Percentiles rank a stretch among this genome's conserved stretches.
phyloP scores from a whole-genome alignment of 2,113 vertebrate genomes.

The Amblyornis subalaris region DNA sequence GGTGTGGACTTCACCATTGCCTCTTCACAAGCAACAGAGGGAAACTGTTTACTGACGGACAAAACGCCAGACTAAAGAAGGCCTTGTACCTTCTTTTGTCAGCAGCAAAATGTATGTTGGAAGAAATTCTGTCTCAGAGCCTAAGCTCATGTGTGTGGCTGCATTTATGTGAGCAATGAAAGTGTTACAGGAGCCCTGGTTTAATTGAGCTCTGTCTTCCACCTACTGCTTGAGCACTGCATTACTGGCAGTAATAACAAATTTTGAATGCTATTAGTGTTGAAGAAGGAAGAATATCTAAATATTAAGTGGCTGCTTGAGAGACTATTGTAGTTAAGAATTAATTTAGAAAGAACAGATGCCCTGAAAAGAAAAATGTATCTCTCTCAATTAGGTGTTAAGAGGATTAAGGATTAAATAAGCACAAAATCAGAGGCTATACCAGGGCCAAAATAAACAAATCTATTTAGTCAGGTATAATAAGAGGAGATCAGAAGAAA shows the following conservation, averaged over 20 bases:
- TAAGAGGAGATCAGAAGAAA: conserved; percentile 32
- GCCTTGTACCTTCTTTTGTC: neutral
- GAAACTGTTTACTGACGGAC: neutral
- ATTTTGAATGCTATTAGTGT: neutral
- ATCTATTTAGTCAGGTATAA: conserved; percentile 5
- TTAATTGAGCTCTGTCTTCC: neutral
- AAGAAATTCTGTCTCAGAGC: neutral
- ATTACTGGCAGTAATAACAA: neutral
- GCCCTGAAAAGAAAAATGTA: neutral
- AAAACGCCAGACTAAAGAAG: neutral
- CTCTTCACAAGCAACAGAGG: neutral
- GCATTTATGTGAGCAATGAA: neutral
- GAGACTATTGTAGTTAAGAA: neutral
- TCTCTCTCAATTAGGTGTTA: neutral
- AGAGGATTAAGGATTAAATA: conserved; percentile 31
- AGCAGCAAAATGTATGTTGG: neutral
- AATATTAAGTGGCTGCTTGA: neutral
- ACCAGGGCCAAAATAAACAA: conserved; percentile 30
- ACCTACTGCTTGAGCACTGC: neutral
- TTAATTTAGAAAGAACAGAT: neutral
- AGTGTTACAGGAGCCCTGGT: neutral
- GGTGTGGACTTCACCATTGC: neutral
- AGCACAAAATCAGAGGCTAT: conserved; percentile 26
- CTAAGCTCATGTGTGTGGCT: neutral
- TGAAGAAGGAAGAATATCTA: neutral